phyloP scores from a whole-genome alignment of 2,888 invertebrate genomes.

The Meganola albula region DNA sequence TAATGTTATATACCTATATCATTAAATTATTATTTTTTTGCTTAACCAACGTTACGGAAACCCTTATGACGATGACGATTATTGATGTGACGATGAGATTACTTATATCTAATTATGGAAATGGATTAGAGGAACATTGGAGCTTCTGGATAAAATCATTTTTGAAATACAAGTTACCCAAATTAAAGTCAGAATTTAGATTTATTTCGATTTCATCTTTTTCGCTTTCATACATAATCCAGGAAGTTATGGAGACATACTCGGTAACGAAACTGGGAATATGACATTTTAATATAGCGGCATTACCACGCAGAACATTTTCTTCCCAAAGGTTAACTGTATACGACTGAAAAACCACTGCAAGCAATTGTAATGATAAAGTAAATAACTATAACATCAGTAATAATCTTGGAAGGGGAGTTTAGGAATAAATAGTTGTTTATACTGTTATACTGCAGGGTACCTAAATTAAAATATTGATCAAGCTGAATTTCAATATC shows the following conservation, averaged over 20 bases:
- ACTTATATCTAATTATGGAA: too few species aligned
- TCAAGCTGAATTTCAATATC: constrained; percentile 58
- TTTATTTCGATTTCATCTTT: constrained; percentile 65
- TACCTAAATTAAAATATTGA: constrained; percentile 58
- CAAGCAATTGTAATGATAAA: constrained; percentile 12
- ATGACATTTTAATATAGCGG: constrained; percentile 94
- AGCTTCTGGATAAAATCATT: too few species aligned
- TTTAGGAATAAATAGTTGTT: constrained; percentile 6
- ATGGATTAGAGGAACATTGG: too few species aligned
- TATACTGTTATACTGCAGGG: constrained; percentile 4
- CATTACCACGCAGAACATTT: constrained; percentile 92
- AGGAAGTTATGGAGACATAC: constrained; percentile 90
- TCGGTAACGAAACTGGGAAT: constrained; percentile 95
- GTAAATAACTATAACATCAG: not conserved
- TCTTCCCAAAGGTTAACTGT: constrained; percentile 95
- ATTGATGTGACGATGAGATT: too few species aligned
- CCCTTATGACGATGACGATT: too few species aligned
- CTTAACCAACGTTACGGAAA: too few species aligned
- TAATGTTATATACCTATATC: too few species aligned
- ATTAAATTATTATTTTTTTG: too few species aligned
- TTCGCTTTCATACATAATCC: constrained; percentile 85
- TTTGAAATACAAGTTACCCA: constrained; percentile 48
- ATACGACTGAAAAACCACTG: constrained; percentile 94
- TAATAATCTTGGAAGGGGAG: not conserved
- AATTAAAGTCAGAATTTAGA: constrained; percentile 59